Conservation (phyloP, 2,888 invertebrate genomes). For the Gari tellinella region DNA sequence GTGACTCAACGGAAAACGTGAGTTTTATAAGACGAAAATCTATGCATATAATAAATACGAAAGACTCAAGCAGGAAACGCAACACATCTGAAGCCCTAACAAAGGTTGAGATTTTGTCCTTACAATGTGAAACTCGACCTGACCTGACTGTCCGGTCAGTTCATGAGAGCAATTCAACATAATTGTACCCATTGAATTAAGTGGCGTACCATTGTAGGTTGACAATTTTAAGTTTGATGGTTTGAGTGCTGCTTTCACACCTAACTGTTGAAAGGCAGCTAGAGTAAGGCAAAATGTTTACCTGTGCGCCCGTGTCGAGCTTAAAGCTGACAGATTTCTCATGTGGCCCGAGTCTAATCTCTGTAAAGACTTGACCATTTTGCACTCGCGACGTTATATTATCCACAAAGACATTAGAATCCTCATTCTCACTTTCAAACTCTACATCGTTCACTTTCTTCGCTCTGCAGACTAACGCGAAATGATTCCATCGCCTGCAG, state of each 20-base stretch:
- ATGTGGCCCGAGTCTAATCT: constrained; percentile 45
- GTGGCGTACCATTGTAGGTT: no score
- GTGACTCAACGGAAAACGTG: constrained; percentile 16
- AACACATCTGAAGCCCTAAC: no score
- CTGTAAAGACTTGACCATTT: constrained; percentile 3
- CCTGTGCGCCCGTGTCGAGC: constrained; percentile 48
- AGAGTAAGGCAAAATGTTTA: constrained; percentile 15
- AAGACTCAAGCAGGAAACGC: constrained; percentile 17
- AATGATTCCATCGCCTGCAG: constrained; percentile 28
- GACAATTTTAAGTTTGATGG: no score
- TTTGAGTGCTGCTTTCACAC: no score
- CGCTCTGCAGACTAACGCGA: constrained; percentile 29
- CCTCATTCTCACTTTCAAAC: constrained; percentile 18
- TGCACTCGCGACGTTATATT: not conserved
- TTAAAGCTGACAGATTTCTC: constrained; percentile 37
- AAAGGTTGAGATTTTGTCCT: no score
- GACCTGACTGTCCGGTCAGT: no score
- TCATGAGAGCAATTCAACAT: not conserved
- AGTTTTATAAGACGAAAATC: constrained; percentile 33
- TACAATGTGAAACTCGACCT: not conserved
- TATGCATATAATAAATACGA: constrained; percentile 32
- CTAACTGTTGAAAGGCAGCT: no score
- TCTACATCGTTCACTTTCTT: not conserved
- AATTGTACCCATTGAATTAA: no score
- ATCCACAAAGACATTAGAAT: constrained; percentile 31